phyloP scores from a whole-genome alignment of 2,113 vertebrate species.

The Sebastes schlegelii region DNA sequence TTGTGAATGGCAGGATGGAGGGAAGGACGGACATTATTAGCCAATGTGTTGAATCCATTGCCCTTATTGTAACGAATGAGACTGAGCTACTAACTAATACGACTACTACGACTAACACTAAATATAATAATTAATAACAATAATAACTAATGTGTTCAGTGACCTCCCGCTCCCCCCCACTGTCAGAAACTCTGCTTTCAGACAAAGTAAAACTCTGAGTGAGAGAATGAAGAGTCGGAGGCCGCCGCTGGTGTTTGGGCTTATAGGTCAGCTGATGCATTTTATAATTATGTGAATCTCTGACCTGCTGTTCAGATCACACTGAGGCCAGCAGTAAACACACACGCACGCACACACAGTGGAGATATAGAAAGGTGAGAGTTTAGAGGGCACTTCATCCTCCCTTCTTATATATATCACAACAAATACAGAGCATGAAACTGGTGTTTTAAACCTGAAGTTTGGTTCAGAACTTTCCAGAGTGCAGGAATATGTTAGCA shows the following conservation, averaged over 20 bases:
- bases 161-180: too few relatives aligned
- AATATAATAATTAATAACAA: not conserved
- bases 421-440: not conserved
- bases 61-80: not conserved
- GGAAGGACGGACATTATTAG: too few relatives aligned
- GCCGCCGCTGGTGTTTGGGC: too few relatives aligned
- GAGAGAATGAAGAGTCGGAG: too few relatives aligned
- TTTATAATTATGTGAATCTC: not conserved
- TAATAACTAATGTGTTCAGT: not conserved
- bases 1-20: too few relatives aligned
- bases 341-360: not conserved
- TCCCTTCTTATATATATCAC: not conserved
- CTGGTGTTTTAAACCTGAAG: not conserved
- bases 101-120: not conserved
- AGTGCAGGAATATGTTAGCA: not conserved
- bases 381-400: too few relatives aligned
- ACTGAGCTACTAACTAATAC: not conserved
- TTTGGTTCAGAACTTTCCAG: not conserved
- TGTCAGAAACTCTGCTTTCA: not conserved
- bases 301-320: not conserved
- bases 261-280: not conserved
- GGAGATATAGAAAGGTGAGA: not conserved
- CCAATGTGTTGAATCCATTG: too few relatives aligned
- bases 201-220: too few relatives aligned
- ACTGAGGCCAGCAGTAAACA: too few relatives aligned